Conservation (phyloP, 2,888 invertebrate genomes). For the Tolmerus cingulatus region DNA sequence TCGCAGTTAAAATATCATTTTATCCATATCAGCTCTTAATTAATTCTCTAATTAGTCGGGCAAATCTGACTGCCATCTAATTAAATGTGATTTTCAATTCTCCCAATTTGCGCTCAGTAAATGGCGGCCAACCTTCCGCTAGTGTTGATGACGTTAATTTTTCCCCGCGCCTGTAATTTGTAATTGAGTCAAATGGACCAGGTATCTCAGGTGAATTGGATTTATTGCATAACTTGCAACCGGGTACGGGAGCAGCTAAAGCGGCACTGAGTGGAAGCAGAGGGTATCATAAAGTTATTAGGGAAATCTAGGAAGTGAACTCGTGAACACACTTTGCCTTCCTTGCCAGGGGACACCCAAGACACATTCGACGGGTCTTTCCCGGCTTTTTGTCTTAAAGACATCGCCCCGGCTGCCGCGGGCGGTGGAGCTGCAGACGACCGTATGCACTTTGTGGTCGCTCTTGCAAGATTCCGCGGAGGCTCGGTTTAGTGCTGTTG, state of each 20-base stretch:
- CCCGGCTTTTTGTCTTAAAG: neutral
- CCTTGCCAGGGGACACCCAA: neutral
- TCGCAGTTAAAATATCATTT: neutral
- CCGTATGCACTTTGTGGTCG: neutral
- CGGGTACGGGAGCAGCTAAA: neutral
- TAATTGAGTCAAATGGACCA: slow-evolving; percentile 1
- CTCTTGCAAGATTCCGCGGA: neutral
- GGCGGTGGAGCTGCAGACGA: neutral
- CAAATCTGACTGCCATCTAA: slow-evolving; percentile 17
- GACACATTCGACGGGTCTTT: neutral
- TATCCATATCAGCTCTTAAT: neutral
- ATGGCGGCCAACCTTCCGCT: neutral
- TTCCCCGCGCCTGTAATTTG: slow-evolving; percentile 19
- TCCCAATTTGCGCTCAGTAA: slow-evolving; percentile 1
- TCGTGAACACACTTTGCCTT: neutral
- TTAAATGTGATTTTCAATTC: slow-evolving; percentile 24
- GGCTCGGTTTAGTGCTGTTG: neutral
- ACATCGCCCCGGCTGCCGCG: neutral
- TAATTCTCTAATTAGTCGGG: slow-evolving; percentile 28
- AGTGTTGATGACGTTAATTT: neutral
- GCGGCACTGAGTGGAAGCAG: neutral
- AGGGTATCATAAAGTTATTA: neutral
- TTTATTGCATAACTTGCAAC: slow-evolving; percentile 22
- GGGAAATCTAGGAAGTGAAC: neutral
- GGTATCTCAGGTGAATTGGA: neutral